These are phyloP conservation scores for Microchirus variegatus DNA, from an alignment of 2,797 vertebrate genomes.

Conservation along the genomic window DNA sequence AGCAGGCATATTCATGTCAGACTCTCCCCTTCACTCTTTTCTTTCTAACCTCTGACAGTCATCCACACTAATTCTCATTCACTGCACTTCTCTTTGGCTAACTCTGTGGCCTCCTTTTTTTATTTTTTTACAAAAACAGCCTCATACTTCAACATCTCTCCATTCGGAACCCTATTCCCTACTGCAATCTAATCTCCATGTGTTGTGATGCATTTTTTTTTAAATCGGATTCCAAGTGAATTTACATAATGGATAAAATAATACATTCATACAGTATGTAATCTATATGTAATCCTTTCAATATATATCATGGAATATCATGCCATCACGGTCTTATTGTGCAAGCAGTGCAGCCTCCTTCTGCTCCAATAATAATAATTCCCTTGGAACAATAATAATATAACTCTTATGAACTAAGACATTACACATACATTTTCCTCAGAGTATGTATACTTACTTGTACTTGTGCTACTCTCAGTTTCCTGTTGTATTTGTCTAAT, in stretches of 20 bases:
- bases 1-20: slow-evolving; percentile 58
- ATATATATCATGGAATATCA: neutral
- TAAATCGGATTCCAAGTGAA: slow-evolving; percentile 19
- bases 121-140: neutral
- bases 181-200: neutral
- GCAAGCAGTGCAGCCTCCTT: slow-evolving; percentile 1
- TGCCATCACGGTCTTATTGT: neutral
- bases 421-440: no score
- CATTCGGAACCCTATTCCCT: slow-evolving; percentile 6
- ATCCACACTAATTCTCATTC: slow-evolving; percentile 44
- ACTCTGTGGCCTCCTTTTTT: no score
- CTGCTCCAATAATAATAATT: slow-evolving; percentile 4
- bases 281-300: slow-evolving; percentile 22
- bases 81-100: slow-evolving; percentile 36
- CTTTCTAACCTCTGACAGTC: slow-evolving; percentile 21
- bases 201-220: slow-evolving; percentile 5
- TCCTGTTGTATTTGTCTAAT: no score
- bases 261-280: slow-evolving; percentile 4
- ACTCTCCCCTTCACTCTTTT: slow-evolving; percentile 25
- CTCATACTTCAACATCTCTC: slow-evolving; percentile 7
- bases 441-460: no score
- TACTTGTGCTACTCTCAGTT: no score
- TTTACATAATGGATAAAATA: slow-evolving; percentile 8
- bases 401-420: no score
- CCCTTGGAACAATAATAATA: no score